Conservation (phyloP, 2,113 vertebrate genomes). For the Paradoxurus hermaphroditus region DNA sequence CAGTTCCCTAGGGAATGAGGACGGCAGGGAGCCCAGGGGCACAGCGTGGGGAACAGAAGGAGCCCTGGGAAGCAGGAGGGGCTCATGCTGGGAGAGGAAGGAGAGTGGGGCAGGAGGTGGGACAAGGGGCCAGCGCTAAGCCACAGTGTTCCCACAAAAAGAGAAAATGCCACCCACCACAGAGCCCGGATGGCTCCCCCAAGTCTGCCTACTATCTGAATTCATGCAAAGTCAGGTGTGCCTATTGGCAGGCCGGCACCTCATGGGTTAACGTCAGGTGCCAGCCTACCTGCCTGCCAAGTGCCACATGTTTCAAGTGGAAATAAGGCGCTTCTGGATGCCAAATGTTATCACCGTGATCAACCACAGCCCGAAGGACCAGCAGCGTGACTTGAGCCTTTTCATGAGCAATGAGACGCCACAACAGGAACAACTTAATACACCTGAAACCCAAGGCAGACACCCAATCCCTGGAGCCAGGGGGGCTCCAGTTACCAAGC, state of each 20-base stretch:
- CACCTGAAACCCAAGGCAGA: conserved; percentile 72
- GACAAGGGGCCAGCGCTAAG: not conserved
- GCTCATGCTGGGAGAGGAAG: not conserved
- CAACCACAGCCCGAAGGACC: conserved; percentile 39
- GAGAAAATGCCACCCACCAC: not conserved
- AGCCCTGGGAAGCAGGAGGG: not conserved
- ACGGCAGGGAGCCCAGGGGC: not conserved
- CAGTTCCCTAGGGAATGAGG: not conserved
- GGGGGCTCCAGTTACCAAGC: conserved; percentile 53
- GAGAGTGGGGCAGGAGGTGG: not conserved
- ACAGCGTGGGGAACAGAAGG: not conserved
- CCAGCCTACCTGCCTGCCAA: not conserved
- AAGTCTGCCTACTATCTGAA: not conserved
- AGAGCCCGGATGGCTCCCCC: not conserved
- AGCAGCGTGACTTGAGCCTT: conserved; percentile 47
- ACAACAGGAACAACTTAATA: conserved; percentile 59
- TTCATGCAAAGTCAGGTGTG: not conserved
- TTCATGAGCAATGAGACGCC: conserved; percentile 47
- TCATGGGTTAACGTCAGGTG: conserved; percentile 44
- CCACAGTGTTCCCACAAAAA: not conserved
- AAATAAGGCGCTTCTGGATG: conserved; percentile 52
- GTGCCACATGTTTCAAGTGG: conserved; percentile 40
- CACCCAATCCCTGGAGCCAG: conserved; percentile 44
- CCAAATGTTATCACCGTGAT: conserved; percentile 56
- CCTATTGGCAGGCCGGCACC: not conserved